Evolutionary conservation across 1,140 invertebrate genomes (phyloP).

Genomic region (Aplysia californica): DNA sequence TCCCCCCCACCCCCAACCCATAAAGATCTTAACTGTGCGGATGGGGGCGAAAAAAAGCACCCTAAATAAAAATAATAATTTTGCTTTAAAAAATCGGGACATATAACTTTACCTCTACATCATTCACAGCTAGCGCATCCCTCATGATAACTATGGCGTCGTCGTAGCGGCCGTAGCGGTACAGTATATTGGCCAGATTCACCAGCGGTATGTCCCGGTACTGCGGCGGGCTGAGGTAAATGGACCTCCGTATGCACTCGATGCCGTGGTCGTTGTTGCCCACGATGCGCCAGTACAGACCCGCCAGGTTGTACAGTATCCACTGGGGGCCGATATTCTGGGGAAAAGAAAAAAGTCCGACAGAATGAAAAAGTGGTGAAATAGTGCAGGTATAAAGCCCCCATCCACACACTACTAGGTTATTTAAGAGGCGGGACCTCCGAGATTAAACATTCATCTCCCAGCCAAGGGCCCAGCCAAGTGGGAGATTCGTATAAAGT

Average conservation of each 20-base stretch:
- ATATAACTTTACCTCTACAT: constrained; percentile 77
- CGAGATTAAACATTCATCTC: too few relatives aligned
- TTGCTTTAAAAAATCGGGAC: not conserved
- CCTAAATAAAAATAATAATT: not conserved
- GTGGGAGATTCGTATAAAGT: too few relatives aligned
- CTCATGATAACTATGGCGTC: constrained; percentile 83
- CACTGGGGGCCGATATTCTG: constrained; percentile 79
- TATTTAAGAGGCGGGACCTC: too few relatives aligned
- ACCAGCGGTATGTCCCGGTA: constrained; percentile 82
- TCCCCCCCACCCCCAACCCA: too few relatives aligned
- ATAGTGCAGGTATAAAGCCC: too few relatives aligned
- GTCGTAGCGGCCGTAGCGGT: constrained; percentile 76
- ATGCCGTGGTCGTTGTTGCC: constrained; percentile 83
- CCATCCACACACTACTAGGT: too few relatives aligned
- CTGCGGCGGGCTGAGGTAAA: constrained; percentile 80
- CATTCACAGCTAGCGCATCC: constrained; percentile 80
- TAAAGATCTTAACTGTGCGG: too few relatives aligned
- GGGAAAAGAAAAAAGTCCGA: constrained; percentile 47
- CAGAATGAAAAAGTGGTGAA: too few relatives aligned
- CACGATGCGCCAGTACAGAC: constrained; percentile 85
- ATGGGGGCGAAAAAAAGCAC: too few relatives aligned
- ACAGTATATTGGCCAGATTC: constrained; percentile 83
- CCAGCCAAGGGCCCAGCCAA: too few relatives aligned
- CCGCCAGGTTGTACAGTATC: constrained; percentile 85
- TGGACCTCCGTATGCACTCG: constrained; percentile 82